Evolutionary conservation across 2,113 vertebrate genomes (phyloP), one percentile per base, ranked within the genome.

Genomic region (Promerops cafer): DNA sequence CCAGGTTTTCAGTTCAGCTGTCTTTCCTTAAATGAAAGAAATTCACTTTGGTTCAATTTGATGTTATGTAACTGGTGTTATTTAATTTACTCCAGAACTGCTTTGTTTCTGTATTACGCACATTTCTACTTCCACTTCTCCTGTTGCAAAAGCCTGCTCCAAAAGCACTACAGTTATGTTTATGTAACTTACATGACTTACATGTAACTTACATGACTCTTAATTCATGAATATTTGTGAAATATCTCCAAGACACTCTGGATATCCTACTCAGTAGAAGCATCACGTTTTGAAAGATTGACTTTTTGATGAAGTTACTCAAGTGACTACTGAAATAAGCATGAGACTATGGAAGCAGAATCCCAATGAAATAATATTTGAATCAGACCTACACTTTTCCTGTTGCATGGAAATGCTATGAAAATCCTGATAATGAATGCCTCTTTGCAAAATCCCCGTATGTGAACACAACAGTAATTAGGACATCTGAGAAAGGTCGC

Each of bases 391-490:
- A 13, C 0, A 0, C 5, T 84, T 82, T 82, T 82, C 26, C n/a
- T 68, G 7, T 53, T 87, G 21, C 3, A 21, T 13, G 61, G 52
- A 75, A 79, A 40, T 57, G 11, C 7, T 23, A 12, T 79, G 42
- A 74, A 91, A 89, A 79, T 50, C 26, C 18, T 50, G 8, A 27
- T 42, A 57, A 68, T 30, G 8, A 28, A 10, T 81, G 20, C 9
- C 13, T 16, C 33, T 91, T 85, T n/a, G 31, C 4, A 84, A 71
- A 60, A 49, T 8, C 0, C 1, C 3, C 13, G 2, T 40, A 61
- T 12, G 3, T 71, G 77, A 87, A 33, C 11, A 19, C 27, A 87
- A 44, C 5, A 56, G 44, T 31, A 69, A 42, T 61, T 37, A 47
- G 10, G 14, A 53, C 3, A n/a, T 79, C 20, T 82, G 50, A 95